Evolutionary conservation across 2,113 vertebrate species (phyloP), one percentile per base, ranked within the genome.

Genomic region (Serinus canaria): DNA sequence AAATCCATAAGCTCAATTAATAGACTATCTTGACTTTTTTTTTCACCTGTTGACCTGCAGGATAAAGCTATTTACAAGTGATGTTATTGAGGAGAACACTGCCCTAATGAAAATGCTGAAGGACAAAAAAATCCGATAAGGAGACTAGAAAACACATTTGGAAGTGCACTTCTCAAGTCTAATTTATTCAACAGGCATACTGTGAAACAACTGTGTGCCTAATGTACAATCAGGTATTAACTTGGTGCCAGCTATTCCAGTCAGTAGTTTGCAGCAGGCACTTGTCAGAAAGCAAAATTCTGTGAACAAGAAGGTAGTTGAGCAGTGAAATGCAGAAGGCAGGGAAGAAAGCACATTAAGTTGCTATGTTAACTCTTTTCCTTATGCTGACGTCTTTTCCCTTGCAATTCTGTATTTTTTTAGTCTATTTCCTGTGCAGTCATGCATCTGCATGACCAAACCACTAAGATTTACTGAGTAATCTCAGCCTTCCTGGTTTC

Each of bases 1-100:
- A 96, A 96, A 94, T 87, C 90, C 78, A 94, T 96, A 93, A 92
- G 93, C 86, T 92, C 92, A 94, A 89, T 96, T 93, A 90, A 96
- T 95, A 82, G 86, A 93, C 86, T 90, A 63, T 46, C 49, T 86
- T 72, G 39, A 64, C 5, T 68, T 93, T 67, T 81, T 63, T 64
- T 81, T 85, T 92, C 31, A 81, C 73, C 73, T 75, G 56, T 86
- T 92, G 83, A 95, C 92, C 73, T 90, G 31, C 46, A 90, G 88
- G 76, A 96, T 94, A 75, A 95, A 95, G 79, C 94, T 92, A 68
- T 95, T 96, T 96, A 89, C 83, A 94, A 75, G n/a, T 60, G 47
- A 83, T 62, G 58, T 75, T 92, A 78, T 30, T 87, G 76, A 56
- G 47, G 64, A 89, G 49, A 92, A 18, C n/a, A 13, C 31, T 78